Base-by-base conservation (phyloP, 1,140 invertebrate species). In the Anastrepha obliqua region DNA sequence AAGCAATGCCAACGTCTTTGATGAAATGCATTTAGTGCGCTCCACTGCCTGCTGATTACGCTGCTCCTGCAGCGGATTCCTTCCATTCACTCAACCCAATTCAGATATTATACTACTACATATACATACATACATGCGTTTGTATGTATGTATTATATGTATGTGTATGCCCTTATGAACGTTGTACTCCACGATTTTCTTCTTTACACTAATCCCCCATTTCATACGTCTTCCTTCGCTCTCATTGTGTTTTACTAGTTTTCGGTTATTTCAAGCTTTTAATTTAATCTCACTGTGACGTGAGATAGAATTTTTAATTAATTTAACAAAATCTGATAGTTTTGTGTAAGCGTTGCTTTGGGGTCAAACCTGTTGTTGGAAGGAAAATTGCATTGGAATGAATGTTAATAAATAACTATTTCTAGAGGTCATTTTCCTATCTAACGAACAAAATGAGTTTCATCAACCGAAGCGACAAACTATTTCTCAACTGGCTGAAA, bases 1-100 rank as follows among this genome's bases (percentile, higher is more conserved):
- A 9, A 47, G 51, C 44, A 9, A 81, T 55, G 51, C 74, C 74
- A n/a, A n/a, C 74, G 74, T 59, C 55, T 86, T 86, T 86, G 85
- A 60, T 86, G 59, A 86, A 86, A 86, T 86, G 55, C 85, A 86
- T 59, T 86, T 86, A 86, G 85, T 86, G 55, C 59, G 85, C 85
- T 86, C 85, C 55, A 86, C 58, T 86, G 85, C 85, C 58, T 86
- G 55, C 85, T 86, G 85, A 86, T 86, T 86, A 47, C 85, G 85
- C 59, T 86, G 51, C 59, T 62, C 55, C 85, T 60, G 74, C 47
- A 81, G 74, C 47, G 74, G 51, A 81, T 81, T 81, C 55, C 74
- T 81, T 81, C 74, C 59, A 59, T 86, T 86, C 85, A 86, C 85
- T 62, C 59, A 86, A 39, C 20, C 85, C 59, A 60, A 62, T 86